A percentile compares a stretch with the other conserved stretches of the same genome.
Conservation (phyloP, 2,888 invertebrate species). For the Eupithecia dodoneata region DNA sequence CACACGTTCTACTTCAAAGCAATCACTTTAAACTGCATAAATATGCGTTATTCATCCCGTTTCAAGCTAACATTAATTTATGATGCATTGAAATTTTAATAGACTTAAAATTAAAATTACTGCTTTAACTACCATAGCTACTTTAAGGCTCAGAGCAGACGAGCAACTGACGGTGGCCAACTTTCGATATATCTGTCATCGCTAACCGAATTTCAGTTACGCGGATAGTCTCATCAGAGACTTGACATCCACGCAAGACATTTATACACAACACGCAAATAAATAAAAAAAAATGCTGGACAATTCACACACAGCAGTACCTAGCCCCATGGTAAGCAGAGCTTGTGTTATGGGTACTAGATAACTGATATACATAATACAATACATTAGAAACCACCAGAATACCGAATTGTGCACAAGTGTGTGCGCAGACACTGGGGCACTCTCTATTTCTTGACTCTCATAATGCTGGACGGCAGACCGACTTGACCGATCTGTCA, state of each 20-base stretch:
- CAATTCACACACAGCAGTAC: too few relatives aligned
- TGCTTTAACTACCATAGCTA: constrained; percentile 22
- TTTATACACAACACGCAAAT: too few relatives aligned
- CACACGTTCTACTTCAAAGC: not conserved
- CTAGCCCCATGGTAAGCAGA: too few relatives aligned
- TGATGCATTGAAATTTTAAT: constrained; percentile 4
- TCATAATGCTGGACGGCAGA: not conserved
- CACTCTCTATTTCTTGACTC: not conserved
- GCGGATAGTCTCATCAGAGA: too few relatives aligned
- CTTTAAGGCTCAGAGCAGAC: constrained; percentile 24
- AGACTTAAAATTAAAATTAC: constrained; percentile 20
- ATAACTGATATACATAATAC: too few relatives aligned
- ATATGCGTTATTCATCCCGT: constrained; percentile 1
- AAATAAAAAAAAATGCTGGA: too few relatives aligned
- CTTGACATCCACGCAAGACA: too few relatives aligned
- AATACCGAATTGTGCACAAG: not conserved
- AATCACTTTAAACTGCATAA: not conserved
- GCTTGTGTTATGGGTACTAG: too few relatives aligned
- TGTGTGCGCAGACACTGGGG: not conserved
- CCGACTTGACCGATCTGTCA: not conserved
- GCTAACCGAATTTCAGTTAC: not conserved
- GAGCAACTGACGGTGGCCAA: not conserved
- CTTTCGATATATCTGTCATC: not conserved
- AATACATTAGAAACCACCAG: too few relatives aligned
- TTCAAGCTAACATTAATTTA: not conserved